A percentile compares a stretch with the other conserved stretches of the same genome.
Conservation (phyloP, 2,113 vertebrate genomes). For the Ornithorhynchus anatinus region DNA sequence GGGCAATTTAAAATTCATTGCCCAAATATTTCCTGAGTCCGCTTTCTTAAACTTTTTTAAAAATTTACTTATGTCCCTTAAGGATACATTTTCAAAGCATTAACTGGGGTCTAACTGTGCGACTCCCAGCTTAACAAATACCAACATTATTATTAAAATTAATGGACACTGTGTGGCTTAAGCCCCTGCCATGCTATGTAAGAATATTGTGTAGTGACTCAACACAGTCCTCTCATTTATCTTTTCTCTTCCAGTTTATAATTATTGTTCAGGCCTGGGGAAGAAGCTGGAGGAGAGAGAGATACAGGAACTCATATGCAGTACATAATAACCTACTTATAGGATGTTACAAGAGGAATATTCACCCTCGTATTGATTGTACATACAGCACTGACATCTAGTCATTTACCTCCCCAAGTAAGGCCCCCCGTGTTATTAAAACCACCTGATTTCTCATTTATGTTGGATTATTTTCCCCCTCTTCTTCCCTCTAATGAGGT, state of each 20-base stretch:
- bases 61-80: neutral
- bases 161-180: neutral
- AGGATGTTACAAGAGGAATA: neutral
- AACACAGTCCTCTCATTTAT: neutral
- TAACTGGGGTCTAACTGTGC: neutral
- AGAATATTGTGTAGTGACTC: neutral
- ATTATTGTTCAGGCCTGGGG: neutral
- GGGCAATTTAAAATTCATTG: neutral
- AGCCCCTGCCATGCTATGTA: neutral
- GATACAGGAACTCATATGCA: neutral
- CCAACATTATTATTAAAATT: no score
- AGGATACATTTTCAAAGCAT: slow-evolving; percentile 5
- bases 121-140: no score
- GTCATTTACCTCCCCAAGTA: neutral
- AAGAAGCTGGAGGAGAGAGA: no score
- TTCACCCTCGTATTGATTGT: neutral
- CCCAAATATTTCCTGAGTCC: slow-evolving; percentile 1
- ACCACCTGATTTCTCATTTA: no score
- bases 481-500: neutral
- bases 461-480: neutral
- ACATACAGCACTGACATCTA: neutral
- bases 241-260: neutral
- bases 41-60: slow-evolving; percentile 11
- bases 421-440: neutral
- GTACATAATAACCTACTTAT: neutral